A percentile compares a stretch with the other conserved stretches of the same genome.
Conservation (phyloP, 1,140 invertebrate species). For the Pseudobourletiella spinata region DNA sequence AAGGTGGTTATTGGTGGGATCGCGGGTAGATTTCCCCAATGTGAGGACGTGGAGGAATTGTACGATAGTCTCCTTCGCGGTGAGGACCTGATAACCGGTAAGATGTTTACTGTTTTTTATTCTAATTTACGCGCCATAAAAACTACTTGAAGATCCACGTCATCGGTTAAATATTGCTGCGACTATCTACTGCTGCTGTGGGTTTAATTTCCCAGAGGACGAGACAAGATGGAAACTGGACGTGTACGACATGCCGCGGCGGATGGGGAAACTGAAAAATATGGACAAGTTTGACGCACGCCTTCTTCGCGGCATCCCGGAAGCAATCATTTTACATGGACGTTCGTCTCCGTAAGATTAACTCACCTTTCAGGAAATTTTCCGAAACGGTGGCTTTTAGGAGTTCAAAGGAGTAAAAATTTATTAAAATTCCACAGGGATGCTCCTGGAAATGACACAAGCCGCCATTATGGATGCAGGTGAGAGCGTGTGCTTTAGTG, state of each 20-base stretch:
- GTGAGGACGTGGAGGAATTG: conserved; percentile 66
- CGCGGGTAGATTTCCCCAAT: conserved; percentile 77
- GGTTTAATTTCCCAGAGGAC: too few relatives aligned
- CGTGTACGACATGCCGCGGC: conserved; percentile 11
- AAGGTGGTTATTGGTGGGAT: conserved; percentile 73
- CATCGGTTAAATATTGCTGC: too few relatives aligned
- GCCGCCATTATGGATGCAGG: conserved; percentile 56
- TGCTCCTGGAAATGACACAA: conserved; percentile 52
- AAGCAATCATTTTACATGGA: too few relatives aligned
- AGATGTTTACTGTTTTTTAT: too few relatives aligned
- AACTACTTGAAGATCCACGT: too few relatives aligned
- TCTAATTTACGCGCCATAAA: too few relatives aligned
- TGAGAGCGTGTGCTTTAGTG: neutral
- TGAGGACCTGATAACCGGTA: conserved; percentile 55
- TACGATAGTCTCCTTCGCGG: conserved; percentile 65
- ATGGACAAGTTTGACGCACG: conserved; percentile 49
- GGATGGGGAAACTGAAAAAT: conserved; percentile 26
- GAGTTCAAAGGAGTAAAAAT: too few relatives aligned
- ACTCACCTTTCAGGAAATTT: conserved; percentile 52
- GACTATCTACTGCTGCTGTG: too few relatives aligned
- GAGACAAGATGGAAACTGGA: conserved; percentile 43
- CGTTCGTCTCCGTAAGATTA: conserved; percentile 47
- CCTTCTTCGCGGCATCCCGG: conserved; percentile 45
- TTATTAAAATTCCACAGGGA: too few relatives aligned
- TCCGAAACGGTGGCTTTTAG: too few relatives aligned